A percentile compares a stretch with the other conserved stretches of the same genome.
Evolutionary conservation across 1,140 invertebrate species (phyloP).

Genomic region (Holotrichia oblita): DNA sequence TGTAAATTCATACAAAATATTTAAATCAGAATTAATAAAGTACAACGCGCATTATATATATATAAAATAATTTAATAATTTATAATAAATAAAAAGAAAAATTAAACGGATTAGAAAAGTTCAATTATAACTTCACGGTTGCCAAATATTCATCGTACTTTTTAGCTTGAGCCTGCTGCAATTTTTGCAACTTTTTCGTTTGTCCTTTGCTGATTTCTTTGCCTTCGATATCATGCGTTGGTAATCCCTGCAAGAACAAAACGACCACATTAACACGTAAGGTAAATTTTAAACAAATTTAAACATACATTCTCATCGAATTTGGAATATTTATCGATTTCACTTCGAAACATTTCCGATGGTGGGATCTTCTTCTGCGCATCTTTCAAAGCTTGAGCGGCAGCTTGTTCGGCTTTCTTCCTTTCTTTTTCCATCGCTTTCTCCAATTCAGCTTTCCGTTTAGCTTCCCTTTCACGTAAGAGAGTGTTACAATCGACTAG

Average conservation of each 20-base stretch:
- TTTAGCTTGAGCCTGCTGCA: conserved; percentile 90
- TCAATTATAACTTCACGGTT: background rate
- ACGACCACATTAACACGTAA: background rate
- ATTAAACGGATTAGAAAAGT: background rate
- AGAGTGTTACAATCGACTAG: conserved; percentile 75
- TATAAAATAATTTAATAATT: conserved; percentile 18
- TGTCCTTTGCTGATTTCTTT: conserved; percentile 93
- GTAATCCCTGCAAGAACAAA: conserved; percentile 79
- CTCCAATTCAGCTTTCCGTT: conserved; percentile 79
- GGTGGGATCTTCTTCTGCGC: conserved; percentile 87
- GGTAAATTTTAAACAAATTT: background rate
- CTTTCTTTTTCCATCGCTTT: conserved; percentile 78
- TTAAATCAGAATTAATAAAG: background rate
- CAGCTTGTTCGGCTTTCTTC: conserved; percentile 80
- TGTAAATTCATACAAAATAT: background rate
- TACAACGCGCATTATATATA: conserved; percentile 1
- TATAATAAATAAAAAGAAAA: conserved; percentile 9
- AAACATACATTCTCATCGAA: conserved; percentile 88
- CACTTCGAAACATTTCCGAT: conserved; percentile 82
- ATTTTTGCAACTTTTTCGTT: conserved; percentile 91
- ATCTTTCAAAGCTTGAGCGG: conserved; percentile 79
- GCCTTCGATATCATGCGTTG: conserved; percentile 90
- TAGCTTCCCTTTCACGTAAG: conserved; percentile 84
- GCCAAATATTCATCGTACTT: conserved; percentile 87
- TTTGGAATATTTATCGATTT: conserved; percentile 92